These are phyloP conservation scores for Heliopora coerulea DNA, from an alignment of 92 coral and sea anemone genomes.

Conservation along the genomic window DNA sequence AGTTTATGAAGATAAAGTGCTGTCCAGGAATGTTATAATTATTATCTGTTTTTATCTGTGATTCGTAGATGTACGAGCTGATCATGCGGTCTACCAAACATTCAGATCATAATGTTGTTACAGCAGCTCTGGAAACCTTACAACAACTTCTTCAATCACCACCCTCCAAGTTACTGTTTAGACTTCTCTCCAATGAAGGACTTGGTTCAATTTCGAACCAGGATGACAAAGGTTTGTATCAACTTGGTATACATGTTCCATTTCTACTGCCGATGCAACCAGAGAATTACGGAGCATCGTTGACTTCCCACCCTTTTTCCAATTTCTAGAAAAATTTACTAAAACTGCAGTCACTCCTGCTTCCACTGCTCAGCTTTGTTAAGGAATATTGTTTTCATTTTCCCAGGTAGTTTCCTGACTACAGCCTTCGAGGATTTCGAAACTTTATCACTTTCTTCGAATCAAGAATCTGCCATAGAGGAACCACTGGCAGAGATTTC, in stretches of 20 bases:
- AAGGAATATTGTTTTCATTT: not conserved
- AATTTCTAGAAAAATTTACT: no score
- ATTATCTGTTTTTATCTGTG: not conserved
- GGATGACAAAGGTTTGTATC: conserved; percentile 21
- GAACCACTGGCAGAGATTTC: conserved; percentile 21
- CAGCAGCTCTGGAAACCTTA: conserved; percentile 74
- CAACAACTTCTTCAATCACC: conserved; percentile 94
- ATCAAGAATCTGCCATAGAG: conserved; percentile 39
- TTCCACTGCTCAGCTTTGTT: not conserved
- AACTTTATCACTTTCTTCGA: conserved; percentile 56
- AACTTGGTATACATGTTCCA: not conserved
- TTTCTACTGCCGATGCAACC: no score
- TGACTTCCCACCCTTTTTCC: no score
- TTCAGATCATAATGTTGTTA: conserved; percentile 92
- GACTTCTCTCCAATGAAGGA: conserved; percentile 74
- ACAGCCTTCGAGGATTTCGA: conserved; percentile 63
- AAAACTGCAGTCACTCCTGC: no score
- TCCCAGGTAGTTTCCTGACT: not conserved
- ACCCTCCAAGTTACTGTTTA: conserved; percentile 66
- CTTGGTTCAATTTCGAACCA: conserved; percentile 57
- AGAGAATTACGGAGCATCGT: no score
- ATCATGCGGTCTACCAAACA: conserved; percentile 90
- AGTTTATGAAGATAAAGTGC: not conserved
- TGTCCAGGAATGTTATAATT: not conserved
- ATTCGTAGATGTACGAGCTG: conserved; percentile 73